phyloP scores from a whole-genome alignment of 2,113 vertebrate genomes.

The Cromileptes altivelis region DNA sequence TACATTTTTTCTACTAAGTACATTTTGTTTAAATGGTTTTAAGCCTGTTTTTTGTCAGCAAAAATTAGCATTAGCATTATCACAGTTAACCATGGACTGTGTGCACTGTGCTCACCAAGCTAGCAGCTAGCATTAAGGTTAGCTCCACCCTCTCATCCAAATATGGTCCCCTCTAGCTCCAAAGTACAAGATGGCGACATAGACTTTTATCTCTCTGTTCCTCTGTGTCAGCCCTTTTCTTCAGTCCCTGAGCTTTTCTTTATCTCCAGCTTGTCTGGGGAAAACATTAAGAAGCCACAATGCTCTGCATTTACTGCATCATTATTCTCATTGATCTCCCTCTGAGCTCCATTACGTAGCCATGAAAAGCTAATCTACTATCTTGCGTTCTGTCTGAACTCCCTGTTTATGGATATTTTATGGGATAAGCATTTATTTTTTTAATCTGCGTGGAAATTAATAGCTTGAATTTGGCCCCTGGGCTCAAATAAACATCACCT shows the following conservation, averaged over 20 bases:
- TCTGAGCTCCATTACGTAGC: conserved; percentile 38
- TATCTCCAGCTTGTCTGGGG: neutral
- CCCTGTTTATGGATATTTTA: conserved; percentile 24
- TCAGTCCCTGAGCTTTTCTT: neutral
- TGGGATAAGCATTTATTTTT: conserved; percentile 15
- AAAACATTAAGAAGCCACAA: conserved; percentile 40
- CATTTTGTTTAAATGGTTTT: too few relatives aligned
- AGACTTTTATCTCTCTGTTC: conserved; percentile 25
- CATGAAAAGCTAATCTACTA: conserved; percentile 20
- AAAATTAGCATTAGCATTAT: too few relatives aligned
- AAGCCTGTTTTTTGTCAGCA: too few relatives aligned
- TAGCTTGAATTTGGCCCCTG: neutral
- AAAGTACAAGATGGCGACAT: too few relatives aligned
- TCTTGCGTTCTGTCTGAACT: conserved; percentile 3
- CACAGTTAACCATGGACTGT: too few relatives aligned
- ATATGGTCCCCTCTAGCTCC: too few relatives aligned
- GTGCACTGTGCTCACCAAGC: too few relatives aligned
- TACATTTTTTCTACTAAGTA: too few relatives aligned
- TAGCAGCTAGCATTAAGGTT: too few relatives aligned
- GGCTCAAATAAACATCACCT: conserved; percentile 4
- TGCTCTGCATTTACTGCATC: conserved; percentile 29
- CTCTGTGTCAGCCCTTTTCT: conserved; percentile 16
- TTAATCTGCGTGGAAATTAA: conserved; percentile 5
- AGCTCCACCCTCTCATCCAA: too few relatives aligned
- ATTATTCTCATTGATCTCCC: conserved; percentile 52